Evolutionary conservation across 2,113 vertebrate genomes (phyloP).

Genomic region (Triplophysa tibetana): DNA sequence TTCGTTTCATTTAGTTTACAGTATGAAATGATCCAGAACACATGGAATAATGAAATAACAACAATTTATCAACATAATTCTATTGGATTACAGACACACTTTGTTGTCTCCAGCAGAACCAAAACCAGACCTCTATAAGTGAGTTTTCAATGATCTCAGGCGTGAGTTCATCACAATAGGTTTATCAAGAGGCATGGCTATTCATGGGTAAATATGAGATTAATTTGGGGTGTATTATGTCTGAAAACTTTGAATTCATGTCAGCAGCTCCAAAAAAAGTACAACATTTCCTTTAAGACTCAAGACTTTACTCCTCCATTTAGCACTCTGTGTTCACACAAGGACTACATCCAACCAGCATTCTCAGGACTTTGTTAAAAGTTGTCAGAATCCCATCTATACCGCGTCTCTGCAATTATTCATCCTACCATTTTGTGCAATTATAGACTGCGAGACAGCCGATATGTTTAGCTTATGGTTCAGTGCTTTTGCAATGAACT

Average conservation of each 20-base stretch:
- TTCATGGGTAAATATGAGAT: slow-evolving; percentile 7
- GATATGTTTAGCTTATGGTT: slow-evolving; percentile 36
- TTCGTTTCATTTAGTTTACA: slow-evolving; percentile 57
- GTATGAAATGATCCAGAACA: slow-evolving; percentile 61
- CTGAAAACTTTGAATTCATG: not conserved
- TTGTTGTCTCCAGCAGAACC: slow-evolving; percentile 56
- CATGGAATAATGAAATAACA: slow-evolving; percentile 67
- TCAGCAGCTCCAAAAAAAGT: slow-evolving; percentile 3
- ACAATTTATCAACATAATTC: slow-evolving; percentile 61
- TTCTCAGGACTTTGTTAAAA: slow-evolving; percentile 35
- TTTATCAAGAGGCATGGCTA: slow-evolving; percentile 33
- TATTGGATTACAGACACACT: slow-evolving; percentile 66
- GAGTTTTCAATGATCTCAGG: slow-evolving; percentile 64
- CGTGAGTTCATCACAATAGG: slow-evolving; percentile 52
- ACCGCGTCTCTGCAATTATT: slow-evolving; percentile 32
- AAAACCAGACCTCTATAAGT: slow-evolving; percentile 49
- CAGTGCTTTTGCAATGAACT: slow-evolving; percentile 24
- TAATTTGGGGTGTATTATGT: not conserved
- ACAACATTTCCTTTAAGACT: not conserved
- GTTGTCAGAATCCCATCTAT: slow-evolving; percentile 33
- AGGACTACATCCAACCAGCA: slow-evolving; percentile 17
- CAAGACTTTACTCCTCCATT: slow-evolving; percentile 18
- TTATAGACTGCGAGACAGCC: slow-evolving; percentile 7
- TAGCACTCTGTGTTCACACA: slow-evolving; percentile 8
- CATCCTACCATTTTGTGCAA: slow-evolving; percentile 40